Evolutionary conservation across 2,113 vertebrate genomes (phyloP), one percentile per base, ranked within the genome.

Genomic region (Sylvia atricapilla): DNA sequence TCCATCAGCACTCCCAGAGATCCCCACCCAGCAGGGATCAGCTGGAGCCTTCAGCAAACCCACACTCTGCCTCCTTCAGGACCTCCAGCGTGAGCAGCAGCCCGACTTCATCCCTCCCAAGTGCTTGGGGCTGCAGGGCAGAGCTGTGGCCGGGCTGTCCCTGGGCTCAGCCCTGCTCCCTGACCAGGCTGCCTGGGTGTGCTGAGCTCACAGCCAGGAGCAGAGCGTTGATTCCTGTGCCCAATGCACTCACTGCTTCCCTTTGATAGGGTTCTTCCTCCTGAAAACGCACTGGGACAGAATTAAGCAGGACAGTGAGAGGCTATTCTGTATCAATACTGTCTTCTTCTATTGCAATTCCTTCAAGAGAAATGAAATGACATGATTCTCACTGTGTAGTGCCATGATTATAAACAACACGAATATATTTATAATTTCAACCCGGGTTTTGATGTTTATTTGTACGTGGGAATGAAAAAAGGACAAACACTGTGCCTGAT

Each of bases 361-460:
- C 84, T 75, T 63, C 39, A 16, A 94, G 89, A 55, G 35, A 69
- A 84, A 58, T 30, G 41, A 56, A 64, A 55, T 84, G 1, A 96
- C 55, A 70, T 96, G 59, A 87, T 68, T 95, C 89, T 87, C 94
- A 95, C 95, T 96, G 74, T 96, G 87, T 95, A 95, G 96, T 97
- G 96, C 96, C 96, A 97, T 95, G 92, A 79, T 91, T 82, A 91
- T 64, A 91, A 94, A 89, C 52, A 82, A 94, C 77, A 94, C 85
- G 93, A 97, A 96, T 97, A 96, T 70, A 96, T 97, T 96, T 97
- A 41, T 97, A 93, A 95, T 97, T 94, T 95, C 92, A 94, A 5
- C 39, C 3, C 17, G 63, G 62, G 16, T 6, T 76, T 87, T 89
- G 92, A 50, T 52, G 70, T 85, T 79, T 75, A 3, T 96, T 97